Evolutionary conservation across 2,797 vertebrate genomes (phyloP), one percentile per base, ranked within the genome.

Genomic region (Simalia tracyae): DNA sequence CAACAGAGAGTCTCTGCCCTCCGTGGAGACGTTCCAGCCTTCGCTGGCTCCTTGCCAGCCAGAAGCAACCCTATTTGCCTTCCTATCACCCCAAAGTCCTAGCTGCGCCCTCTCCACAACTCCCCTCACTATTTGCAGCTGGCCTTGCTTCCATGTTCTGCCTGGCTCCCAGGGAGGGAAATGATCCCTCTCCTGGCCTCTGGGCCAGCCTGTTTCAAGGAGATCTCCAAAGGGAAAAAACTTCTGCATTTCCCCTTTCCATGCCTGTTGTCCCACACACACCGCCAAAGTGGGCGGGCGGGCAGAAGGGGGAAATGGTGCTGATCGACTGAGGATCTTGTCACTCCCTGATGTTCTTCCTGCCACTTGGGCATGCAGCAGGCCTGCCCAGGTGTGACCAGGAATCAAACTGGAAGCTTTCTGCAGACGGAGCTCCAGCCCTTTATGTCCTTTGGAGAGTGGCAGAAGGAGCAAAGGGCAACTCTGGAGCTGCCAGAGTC

Each of bases 31-130:
- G 36, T 15, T 72, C 5, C 68, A 42, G 36, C 15, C 17, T 42
- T 22, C 72, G 8, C 68, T 36, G 17, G 84, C 54, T 57, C 28
- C 42, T 31, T 54, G 81, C 94, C 26, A 92, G 94, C 72, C 91
- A 64, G 94, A 97, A 94, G 94, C 94, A 84, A 60, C 5, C 15
- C 31, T 19, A 15, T 22, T 42, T 0, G 42, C 14, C 56, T 24
- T 15, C 68, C 50, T 26, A 31, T 11, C 86, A 17, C 24, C 42
- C 22, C 11, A 22, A 2, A 0, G 11, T 24, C 19, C 31, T 6
- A 31, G 57, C 31, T 61, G 86, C 31, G 1, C 84, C 7, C 28
- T 4, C 68, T 42, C 68, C 68, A 76, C 31, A 6, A 19, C 19
- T 36, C 14, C 15, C 36, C 68, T 8, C 17, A 3, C 22, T 22